These are phyloP conservation scores for Calycopis cecrops DNA, from an alignment of 1,140 invertebrate species.

Conservation along the genomic window DNA sequence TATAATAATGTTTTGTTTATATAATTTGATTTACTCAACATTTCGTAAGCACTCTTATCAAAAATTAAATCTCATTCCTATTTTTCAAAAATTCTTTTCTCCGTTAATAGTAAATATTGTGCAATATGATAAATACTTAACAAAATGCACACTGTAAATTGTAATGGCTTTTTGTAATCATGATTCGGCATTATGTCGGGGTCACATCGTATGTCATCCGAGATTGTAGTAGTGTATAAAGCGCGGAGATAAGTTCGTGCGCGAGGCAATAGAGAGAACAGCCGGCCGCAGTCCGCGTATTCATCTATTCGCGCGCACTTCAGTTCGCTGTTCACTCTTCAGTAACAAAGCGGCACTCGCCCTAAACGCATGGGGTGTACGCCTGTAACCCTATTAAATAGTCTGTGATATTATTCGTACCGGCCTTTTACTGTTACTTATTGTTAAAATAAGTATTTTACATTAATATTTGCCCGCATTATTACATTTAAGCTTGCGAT, in stretches of 20 bases:
- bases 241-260: conserved; percentile 10
- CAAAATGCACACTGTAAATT: too few relatives aligned
- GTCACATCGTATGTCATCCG: background rate
- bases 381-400: background rate
- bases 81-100: too few relatives aligned
- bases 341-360: conserved; percentile 1
- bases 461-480: too few relatives aligned
- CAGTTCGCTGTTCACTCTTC: too few relatives aligned
- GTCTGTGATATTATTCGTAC: background rate
- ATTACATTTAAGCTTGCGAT: too few relatives aligned
- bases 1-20: too few relatives aligned
- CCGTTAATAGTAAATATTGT: too few relatives aligned
- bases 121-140: too few relatives aligned
- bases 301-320: background rate
- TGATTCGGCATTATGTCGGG: background rate
- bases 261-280: background rate
- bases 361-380: background rate
- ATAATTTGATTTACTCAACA: too few relatives aligned
- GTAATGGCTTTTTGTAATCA: background rate
- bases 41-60: too few relatives aligned
- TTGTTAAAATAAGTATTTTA: too few relatives aligned
- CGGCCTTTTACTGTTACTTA: background rate
- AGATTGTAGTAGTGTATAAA: conserved; percentile 1
- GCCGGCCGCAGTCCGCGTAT: background rate
- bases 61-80: too few relatives aligned